These are phyloP conservation scores for Eurytemora carolleeae DNA, from an alignment of 1,140 invertebrate species.

Conservation along the genomic window DNA sequence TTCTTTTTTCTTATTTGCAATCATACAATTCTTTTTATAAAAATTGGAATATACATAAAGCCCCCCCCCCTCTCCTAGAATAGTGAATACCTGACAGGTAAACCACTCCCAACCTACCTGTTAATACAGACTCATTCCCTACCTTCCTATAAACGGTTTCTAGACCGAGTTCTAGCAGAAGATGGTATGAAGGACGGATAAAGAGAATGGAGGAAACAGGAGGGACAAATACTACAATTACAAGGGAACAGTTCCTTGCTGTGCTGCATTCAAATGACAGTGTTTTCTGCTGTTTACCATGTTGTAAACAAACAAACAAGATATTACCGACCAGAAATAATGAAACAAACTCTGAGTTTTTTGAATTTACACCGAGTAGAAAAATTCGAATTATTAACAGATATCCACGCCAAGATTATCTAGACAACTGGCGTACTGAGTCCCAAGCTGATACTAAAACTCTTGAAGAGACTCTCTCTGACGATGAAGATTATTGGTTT, in stretches of 20 bases:
- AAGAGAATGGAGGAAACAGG: background rate
- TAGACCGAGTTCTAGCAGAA: no score
- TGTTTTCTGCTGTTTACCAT: background rate
- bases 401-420: background rate
- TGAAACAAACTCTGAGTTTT: background rate
- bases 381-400: background rate
- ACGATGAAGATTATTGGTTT: constrained; percentile 14
- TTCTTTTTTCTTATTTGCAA: no score
- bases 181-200: no score
- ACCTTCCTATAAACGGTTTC: no score
- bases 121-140: no score
- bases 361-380: background rate
- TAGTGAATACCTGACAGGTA: no score
- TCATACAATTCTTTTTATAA: no score
- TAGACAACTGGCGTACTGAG: background rate
- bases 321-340: background rate
- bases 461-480: background rate
- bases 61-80: no score
- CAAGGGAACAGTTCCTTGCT: background rate
- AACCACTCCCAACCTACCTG: no score
- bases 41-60: no score
- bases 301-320: background rate
- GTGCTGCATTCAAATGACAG: background rate
- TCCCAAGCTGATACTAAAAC: background rate
- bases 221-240: background rate